Base-by-base conservation (phyloP, 2,888 invertebrate species). In the Pheosia gnoma region DNA sequence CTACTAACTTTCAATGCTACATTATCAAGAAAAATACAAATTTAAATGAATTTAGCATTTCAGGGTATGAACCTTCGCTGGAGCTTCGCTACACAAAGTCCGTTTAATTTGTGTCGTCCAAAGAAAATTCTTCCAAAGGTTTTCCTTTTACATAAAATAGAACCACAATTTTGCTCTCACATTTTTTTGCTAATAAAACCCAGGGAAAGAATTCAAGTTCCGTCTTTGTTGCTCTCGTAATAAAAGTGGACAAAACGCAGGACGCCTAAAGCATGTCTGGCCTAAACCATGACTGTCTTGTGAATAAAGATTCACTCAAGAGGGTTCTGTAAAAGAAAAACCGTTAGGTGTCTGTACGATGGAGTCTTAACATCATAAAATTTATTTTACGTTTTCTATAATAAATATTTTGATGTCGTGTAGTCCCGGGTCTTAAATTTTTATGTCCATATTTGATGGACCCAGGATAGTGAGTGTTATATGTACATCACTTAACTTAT, bases 181-280 rank as follows among this genome's bases (percentile, higher is more conserved):
- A 59, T 67, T 64, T 68, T 72, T 66, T 75, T 60, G 54, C 67
- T 64, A 62, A 71, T 65, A 67, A 67, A 71, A 67, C 59, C 61
- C 58, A 38, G 53, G 62, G 64, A 70, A 67, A 66, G 43, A 59
- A 62, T 59, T 61, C 56, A 66, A 65, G 62, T 25, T 25, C 25
- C 25, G 25, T 72, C 66, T 70, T 74, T 70, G 72, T 67, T 67
- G 57, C 57, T 54, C 45, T 58, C 54, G 53, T 62, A 61, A 75
- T 68, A 68, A 61, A 61, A 63, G 56, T 59, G 60, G 67, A 73
- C 69, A 74, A 72, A 67, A 61, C 64, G 25, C 61, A 58, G 63
- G 61, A 52, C 37, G 4, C 8, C 51, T 51, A 25, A 10, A 7
- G 25, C 51, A 7, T 52, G 7, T 5, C 4, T 5, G 5, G 51